Conservation (phyloP, 1,140 invertebrate genomes). For the Ruditapes philippinarum region DNA sequence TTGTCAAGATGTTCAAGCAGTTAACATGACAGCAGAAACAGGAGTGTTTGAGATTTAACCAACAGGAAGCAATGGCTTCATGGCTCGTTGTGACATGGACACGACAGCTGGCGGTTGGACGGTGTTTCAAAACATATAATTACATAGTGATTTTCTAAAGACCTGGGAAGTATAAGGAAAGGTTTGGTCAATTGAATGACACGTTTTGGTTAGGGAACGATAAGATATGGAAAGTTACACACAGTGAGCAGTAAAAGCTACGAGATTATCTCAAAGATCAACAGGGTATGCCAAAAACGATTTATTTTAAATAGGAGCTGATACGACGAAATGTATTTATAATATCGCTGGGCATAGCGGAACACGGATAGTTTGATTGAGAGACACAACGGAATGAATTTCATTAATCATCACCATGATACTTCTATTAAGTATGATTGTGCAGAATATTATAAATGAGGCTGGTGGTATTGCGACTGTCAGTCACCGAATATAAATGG, state of each 20-base stretch:
- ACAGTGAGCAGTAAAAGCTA: slow-evolving; percentile 83
- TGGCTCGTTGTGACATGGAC: neutral
- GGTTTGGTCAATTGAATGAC: slow-evolving; percentile 87
- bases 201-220: slow-evolving; percentile 43
- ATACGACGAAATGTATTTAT: neutral
- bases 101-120: slow-evolving; percentile 94
- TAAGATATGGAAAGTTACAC: slow-evolving; percentile 82
- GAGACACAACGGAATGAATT: neutral
- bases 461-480: slow-evolving; percentile 40
- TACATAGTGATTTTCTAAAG: slow-evolving; percentile 95
- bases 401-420: neutral
- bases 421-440: neutral
- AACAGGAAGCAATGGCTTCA: neutral
- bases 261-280: neutral
- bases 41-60: neutral
- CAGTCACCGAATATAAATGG: slow-evolving; percentile 22
- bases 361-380: neutral
- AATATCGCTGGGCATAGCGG: neutral
- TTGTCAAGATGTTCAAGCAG: neutral
- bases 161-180: slow-evolving; percentile 91
- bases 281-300: neutral
- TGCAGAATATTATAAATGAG: neutral
- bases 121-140: slow-evolving; percentile 92
- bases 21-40: neutral
- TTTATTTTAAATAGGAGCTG: neutral